A percentile compares a stretch with the other conserved stretches of the same genome.
Evolutionary conservation across 92 coral and sea anemone species (phyloP).

Genomic region (Metridium senile): DNA sequence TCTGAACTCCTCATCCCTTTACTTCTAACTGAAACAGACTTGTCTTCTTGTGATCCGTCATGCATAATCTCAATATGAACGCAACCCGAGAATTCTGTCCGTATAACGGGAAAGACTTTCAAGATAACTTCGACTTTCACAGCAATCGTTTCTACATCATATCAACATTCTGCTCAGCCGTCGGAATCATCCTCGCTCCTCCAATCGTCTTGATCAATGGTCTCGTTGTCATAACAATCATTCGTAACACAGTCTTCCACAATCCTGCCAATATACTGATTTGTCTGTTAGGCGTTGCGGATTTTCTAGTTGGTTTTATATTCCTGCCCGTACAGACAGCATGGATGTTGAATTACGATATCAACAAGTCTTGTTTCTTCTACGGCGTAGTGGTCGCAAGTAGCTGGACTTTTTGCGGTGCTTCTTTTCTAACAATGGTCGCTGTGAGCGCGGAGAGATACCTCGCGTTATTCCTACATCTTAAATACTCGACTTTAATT

Average conservation of each 20-base stretch:
- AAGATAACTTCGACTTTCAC: neutral
- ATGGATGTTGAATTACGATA: conserved; percentile 10
- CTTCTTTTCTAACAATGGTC: conserved; percentile 44
- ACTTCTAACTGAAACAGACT: no score
- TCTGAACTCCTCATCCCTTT: no score
- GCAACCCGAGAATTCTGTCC: neutral
- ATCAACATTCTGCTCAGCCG: neutral
- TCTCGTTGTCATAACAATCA: conserved; percentile 16
- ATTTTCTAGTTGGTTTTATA: conserved; percentile 39
- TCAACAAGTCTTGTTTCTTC: conserved; percentile 34
- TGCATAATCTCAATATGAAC: neutral
- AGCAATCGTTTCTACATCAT: conserved; percentile 12
- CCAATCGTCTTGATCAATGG: conserved; percentile 22
- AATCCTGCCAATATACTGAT: conserved; percentile 47
- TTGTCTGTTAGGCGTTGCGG: conserved; percentile 49
- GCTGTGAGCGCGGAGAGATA: conserved; percentile 49
- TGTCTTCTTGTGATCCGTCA: no score
- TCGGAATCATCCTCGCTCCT: conserved; percentile 2
- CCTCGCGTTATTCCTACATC: conserved; percentile 38
- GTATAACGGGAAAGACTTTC: conserved; percentile 5
- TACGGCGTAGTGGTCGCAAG: conserved; percentile 26
- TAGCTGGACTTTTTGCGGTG: conserved; percentile 36
- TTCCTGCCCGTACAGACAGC: conserved; percentile 36
- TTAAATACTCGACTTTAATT: conserved; percentile 30
- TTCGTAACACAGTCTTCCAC: conserved; percentile 28